Percentiles rank a stretch among this genome's conserved stretches.
phyloP scores from a whole-genome alignment of 2,797 vertebrate species.

The Lepus townsendii region DNA sequence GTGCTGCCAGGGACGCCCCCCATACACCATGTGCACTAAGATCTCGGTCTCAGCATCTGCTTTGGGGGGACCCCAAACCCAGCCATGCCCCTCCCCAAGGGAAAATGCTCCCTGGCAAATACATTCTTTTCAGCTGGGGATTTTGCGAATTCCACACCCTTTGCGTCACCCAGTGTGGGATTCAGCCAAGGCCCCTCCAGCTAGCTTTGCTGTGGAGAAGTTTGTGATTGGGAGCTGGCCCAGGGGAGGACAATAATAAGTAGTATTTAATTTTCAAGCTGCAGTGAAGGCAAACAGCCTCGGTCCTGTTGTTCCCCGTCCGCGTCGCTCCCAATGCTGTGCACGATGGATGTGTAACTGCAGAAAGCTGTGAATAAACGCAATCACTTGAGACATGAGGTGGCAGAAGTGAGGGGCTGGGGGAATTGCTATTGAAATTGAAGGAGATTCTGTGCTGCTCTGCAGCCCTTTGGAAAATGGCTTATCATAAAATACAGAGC shows the following conservation, averaged over 20 bases:
- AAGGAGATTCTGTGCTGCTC: constrained; percentile 11
- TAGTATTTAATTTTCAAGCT: constrained; percentile 68
- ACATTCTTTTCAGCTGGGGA: background rate
- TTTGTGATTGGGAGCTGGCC: constrained; percentile 41
- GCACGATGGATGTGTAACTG: background rate
- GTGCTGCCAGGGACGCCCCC: background rate
- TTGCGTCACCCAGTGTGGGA: background rate
- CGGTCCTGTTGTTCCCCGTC: constrained; percentile 41
- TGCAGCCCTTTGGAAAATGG: constrained; percentile 17
- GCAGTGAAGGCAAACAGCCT: constrained; percentile 59
- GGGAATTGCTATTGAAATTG: background rate
- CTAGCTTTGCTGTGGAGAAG: constrained; percentile 47
- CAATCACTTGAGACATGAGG: constrained; percentile 14
- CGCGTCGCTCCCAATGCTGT: background rate
- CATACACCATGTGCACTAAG: background rate
- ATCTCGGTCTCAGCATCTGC: constrained; percentile 38
- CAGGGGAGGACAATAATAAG: constrained; percentile 41
- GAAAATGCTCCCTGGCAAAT: background rate
- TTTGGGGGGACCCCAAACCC: background rate
- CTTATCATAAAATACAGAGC: constrained; percentile 39
- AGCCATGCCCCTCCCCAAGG: background rate
- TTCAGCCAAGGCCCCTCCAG: background rate
- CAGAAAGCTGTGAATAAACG: constrained; percentile 29
- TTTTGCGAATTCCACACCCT: constrained; percentile 29
- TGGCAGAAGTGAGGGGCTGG: background rate